These are phyloP conservation scores for Syngnathus acus DNA, from an alignment of 2,797 vertebrate genomes.

Conservation along the genomic window DNA sequence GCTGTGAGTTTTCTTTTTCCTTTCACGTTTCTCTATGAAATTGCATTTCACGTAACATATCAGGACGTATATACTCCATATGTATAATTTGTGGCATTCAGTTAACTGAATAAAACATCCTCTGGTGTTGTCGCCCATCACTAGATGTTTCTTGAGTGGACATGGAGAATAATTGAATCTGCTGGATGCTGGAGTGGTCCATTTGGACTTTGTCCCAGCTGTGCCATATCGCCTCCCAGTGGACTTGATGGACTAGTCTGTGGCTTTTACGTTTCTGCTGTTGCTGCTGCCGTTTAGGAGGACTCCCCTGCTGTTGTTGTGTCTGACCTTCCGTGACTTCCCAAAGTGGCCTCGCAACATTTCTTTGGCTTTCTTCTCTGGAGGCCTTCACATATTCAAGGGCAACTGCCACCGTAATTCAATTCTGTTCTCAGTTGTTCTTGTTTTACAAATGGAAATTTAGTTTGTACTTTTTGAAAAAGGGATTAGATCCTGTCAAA, in stretches of 20 bases:
- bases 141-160: conserved; percentile 74
- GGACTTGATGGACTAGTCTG: conserved; percentile 82
- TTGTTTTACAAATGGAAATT: conserved; percentile 68
- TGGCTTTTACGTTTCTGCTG: conserved; percentile 79
- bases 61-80: no score
- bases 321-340: conserved; percentile 77
- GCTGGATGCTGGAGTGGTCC: conserved; percentile 68
- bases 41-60: not conserved
- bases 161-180: conserved; percentile 34
- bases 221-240: conserved; percentile 83
- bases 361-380: conserved; percentile 88
- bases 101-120: not conserved
- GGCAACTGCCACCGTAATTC: conserved; percentile 70
- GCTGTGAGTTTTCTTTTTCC: conserved; percentile 79
- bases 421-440: not conserved
- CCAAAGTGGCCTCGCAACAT: conserved; percentile 84
- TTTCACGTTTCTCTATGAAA: not conserved
- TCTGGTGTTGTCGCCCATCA: not conserved
- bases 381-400: conserved; percentile 75
- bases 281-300: conserved; percentile 80
- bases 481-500: conserved; percentile 42
- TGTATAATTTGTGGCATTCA: no score
- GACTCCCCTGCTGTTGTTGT: conserved; percentile 78
- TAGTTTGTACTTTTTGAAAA: conserved; percentile 46
- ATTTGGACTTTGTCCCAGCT: conserved; percentile 77